These are phyloP conservation scores for Epistrophe grossulariae DNA, from an alignment of 2,888 invertebrate species.

Conservation along the genomic window DNA sequence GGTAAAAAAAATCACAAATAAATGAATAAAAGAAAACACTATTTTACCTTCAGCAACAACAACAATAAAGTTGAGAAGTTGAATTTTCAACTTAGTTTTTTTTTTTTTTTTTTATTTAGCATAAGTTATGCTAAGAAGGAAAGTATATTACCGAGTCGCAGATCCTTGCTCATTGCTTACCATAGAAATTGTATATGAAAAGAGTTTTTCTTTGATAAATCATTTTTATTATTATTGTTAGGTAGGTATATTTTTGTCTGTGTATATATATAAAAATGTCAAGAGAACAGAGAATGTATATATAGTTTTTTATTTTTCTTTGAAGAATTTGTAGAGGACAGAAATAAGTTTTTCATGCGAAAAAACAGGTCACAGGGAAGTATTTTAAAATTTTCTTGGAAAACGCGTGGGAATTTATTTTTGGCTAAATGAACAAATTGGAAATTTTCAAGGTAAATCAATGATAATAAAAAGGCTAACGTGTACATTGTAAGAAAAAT, in stretches of 20 bases:
- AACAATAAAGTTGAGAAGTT: slow-evolving; percentile 58
- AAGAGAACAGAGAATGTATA: background rate
- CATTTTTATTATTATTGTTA: slow-evolving; percentile 24
- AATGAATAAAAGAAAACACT: slow-evolving; percentile 70
- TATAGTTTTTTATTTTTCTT: background rate
- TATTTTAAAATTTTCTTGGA: background rate
- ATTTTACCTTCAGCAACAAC: slow-evolving; percentile 63
- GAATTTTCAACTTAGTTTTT: slow-evolving; percentile 56
- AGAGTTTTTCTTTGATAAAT: slow-evolving; percentile 28
- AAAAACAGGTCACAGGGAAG: background rate
- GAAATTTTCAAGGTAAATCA: background rate
- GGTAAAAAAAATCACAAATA: slow-evolving; percentile 41
- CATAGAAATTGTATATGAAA: slow-evolving; percentile 19
- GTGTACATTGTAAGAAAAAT: too few species aligned
- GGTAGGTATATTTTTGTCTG: background rate
- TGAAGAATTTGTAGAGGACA: background rate
- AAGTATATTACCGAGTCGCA: slow-evolving; percentile 34
- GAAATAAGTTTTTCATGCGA: background rate
- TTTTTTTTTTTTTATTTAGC: slow-evolving; percentile 22
- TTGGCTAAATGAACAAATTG: background rate
- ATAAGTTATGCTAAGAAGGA: slow-evolving; percentile 49
- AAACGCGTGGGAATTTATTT: background rate
- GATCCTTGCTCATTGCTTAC: slow-evolving; percentile 12
- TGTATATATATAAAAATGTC: background rate
- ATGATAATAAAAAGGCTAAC: too few species aligned